phyloP scores from a whole-genome alignment of 2,797 vertebrate genomes.

The Anisognathus igniventris region DNA sequence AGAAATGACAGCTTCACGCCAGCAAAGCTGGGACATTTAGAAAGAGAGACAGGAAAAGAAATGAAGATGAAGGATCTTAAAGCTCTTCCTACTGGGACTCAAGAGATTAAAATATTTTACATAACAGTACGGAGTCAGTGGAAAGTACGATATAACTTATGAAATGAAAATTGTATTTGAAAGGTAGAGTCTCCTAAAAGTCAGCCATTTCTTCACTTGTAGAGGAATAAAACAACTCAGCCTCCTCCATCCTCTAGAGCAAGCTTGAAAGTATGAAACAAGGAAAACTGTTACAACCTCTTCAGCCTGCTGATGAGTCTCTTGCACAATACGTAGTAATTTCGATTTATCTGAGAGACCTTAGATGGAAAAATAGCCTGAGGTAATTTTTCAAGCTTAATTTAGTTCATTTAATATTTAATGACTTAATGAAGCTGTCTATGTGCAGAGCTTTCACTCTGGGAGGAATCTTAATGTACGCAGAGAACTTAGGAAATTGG shows the following conservation, averaged over 20 bases:
- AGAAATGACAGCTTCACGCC: constrained; percentile 35
- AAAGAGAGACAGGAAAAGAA: constrained; percentile 19
- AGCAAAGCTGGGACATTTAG: constrained; percentile 34
- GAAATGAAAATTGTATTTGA: constrained; percentile 37
- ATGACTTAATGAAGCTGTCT: constrained; percentile 68
- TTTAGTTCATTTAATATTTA: constrained; percentile 77
- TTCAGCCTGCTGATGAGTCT: constrained; percentile 39
- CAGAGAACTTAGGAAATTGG: constrained; percentile 54
- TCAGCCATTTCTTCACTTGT: not conserved
- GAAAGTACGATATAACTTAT: constrained; percentile 13
- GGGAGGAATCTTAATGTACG: constrained; percentile 50
- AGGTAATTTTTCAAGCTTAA: constrained; percentile 74
- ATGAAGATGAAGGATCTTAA: constrained; percentile 47
- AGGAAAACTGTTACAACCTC: constrained; percentile 11
- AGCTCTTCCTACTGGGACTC: constrained; percentile 32
- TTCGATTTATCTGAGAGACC: constrained; percentile 65
- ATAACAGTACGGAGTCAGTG: not conserved
- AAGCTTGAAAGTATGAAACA: constrained; percentile 13
- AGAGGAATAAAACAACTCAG: not conserved
- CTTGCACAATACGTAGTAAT: constrained; percentile 32
- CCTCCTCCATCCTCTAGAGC: not conserved
- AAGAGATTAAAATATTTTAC: constrained; percentile 52
- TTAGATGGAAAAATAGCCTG: constrained; percentile 67
- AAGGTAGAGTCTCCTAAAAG: not conserved
- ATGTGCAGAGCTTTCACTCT: constrained; percentile 55